These are phyloP conservation scores for Python bivittatus DNA, from an alignment of 2,113 vertebrate species.

Conservation along the genomic window DNA sequence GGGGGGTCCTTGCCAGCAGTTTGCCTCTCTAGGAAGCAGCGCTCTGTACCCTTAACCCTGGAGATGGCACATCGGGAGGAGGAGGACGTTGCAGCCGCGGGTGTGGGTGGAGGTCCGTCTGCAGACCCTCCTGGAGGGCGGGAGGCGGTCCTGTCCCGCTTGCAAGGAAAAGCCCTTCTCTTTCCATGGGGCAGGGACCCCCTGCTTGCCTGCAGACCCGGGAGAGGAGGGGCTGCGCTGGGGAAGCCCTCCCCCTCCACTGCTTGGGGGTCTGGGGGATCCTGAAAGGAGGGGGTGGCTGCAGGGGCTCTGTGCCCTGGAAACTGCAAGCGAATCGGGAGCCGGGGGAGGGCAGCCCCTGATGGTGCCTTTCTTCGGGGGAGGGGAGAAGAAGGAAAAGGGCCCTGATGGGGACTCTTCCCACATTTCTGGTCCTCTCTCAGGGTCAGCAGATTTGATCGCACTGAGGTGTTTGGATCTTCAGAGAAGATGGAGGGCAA, in stretches of 20 bases:
- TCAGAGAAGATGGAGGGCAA: neutral
- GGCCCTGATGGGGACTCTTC: neutral
- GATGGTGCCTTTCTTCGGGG: neutral
- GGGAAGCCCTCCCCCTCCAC: neutral
- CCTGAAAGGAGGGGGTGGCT: too few species aligned
- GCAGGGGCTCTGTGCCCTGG: neutral
- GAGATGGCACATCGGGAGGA: neutral
- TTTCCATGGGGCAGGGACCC: too few species aligned
- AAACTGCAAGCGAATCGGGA: neutral
- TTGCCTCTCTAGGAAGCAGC: neutral
- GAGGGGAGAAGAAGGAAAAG: neutral
- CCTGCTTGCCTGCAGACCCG: neutral
- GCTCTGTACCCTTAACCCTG: neutral
- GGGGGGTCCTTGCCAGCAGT: neutral
- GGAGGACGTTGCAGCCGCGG: neutral
- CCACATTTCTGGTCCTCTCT: neutral
- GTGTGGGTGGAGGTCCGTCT: neutral
- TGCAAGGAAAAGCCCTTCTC: too few species aligned
- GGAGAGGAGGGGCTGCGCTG: neutral
- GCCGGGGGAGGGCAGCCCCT: neutral
- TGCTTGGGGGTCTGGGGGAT: neutral
- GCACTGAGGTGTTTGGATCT: neutral
- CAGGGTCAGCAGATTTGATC: too few species aligned
- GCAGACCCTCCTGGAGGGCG: too few species aligned
- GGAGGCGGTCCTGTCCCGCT: too few species aligned